phyloP scores from a whole-genome alignment of 2,113 vertebrate genomes.

The Periophthalmodon schlosseri region DNA sequence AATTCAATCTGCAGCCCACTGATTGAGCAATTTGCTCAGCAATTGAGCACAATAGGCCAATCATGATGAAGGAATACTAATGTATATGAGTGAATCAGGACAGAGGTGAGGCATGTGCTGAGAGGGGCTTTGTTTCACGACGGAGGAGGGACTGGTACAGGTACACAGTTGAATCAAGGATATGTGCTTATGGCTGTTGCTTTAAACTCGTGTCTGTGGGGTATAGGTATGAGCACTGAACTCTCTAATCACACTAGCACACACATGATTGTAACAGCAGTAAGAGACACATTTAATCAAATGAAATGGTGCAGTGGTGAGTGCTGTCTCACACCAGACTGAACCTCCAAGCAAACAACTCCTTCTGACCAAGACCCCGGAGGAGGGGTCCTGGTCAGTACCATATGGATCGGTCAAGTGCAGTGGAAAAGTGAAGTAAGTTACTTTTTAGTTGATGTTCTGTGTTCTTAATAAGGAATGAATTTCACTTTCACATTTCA shows the following conservation, averaged over 20 bases:
- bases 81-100: slow-evolving; percentile 32
- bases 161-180: background rate
- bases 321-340: background rate
- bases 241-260: background rate
- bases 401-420: background rate
- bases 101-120: slow-evolving; percentile 1
- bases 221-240: background rate
- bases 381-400: background rate
- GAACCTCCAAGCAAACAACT: background rate
- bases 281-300: no score
- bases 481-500: no score
- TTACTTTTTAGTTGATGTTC: no score
- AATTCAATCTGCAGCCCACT: slow-evolving; percentile 67
- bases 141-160: background rate
- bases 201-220: background rate
- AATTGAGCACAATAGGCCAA: slow-evolving; percentile 63
- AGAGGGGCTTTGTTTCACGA: slow-evolving; percentile 11
- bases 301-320: no score
- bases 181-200: background rate
- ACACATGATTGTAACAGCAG: no score
- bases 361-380: background rate
- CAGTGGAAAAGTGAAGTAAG: background rate
- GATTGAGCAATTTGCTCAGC: slow-evolving; percentile 70
- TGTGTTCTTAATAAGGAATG: no score
- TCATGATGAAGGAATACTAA: slow-evolving; percentile 54